Percentiles rank a stretch among this genome's conserved stretches.
These are phyloP conservation scores for Idaea dimidiata DNA, from an alignment of 2,888 invertebrate genomes.

Conservation along the genomic window DNA sequence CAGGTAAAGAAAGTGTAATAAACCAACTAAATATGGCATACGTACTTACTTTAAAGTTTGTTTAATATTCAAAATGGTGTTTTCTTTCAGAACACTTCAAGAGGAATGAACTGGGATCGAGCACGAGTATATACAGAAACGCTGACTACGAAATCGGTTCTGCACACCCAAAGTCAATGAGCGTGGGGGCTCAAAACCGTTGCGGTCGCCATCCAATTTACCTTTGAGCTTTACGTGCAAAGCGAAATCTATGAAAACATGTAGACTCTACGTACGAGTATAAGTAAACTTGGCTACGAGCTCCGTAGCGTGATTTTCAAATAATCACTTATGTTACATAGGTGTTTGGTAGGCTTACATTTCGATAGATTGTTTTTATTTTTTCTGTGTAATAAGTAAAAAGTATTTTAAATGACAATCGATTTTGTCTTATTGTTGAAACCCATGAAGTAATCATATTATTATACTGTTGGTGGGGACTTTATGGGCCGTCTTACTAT, in stretches of 20 bases:
- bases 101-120: background rate
- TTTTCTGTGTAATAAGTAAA: background rate
- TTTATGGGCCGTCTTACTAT: too few species aligned
- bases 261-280: constrained; percentile 28
- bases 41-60: background rate
- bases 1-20: too few species aligned
- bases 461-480: too few species aligned
- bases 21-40: too few species aligned
- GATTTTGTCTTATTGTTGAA: too few species aligned
- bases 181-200: constrained; percentile 40
- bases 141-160: constrained; percentile 37
- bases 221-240: constrained; percentile 56
- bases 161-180: constrained; percentile 42
- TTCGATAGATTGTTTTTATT: background rate
- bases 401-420: too few species aligned
- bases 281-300: constrained; percentile 28
- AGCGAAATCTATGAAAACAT: constrained; percentile 39
- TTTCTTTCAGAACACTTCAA: background rate
- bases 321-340: constrained; percentile 28
- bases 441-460: too few species aligned
- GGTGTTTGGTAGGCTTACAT: constrained; percentile 17
- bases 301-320: constrained; percentile 30
- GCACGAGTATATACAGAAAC: constrained; percentile 22
- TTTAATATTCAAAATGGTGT: background rate
- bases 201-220: constrained; percentile 69